Base-by-base conservation (phyloP, 2,797 vertebrate genomes). In the Sebastes alutus region DNA sequence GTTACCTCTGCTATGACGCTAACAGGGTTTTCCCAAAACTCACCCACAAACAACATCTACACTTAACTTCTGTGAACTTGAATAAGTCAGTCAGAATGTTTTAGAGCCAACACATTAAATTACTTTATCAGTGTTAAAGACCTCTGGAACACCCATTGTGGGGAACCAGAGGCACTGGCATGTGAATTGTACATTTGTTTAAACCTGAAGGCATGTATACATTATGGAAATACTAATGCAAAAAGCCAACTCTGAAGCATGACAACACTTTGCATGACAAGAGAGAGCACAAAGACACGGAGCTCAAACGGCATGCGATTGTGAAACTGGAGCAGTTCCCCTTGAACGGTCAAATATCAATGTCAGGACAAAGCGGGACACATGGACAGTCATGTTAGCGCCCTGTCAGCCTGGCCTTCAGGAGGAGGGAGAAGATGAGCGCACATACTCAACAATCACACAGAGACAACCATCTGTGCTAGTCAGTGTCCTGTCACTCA, bases 341-440 rank as follows among this genome's bases (percentile, higher is more conserved):
- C 88, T 72, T 13, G 81, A 92, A 80, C 25, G 20, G 49, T 86
- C 67, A 66, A 78, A 88, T 80, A 80, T 86, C 84, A 83, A 61
- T 83, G 73, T 79, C 88, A 81, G 76, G 75, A 73, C 23, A 70
- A 78, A 85, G 60, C 12, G 4, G 83, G 80, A 64, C 91, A 93
- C 82, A 84, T 90, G 92, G 80, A 88, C 78, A 29, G 35, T 77
- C 81, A 77, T 85, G 87, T 93, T 90, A 88, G 81, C 84, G 9
- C 79, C 80, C 84, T 89, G 93, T 92, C 90, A 93, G 69, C 62
- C 71, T 33, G 65, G 32, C 52, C 70, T 74, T 85, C 71, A 72
- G 61, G 27, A 68, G 23, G 29, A 82, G 33, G 72, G 16, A 75
- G 72, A 80, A 75, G 72, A 80, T 1, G 27, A 58, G 71, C 60